Conservation (phyloP, 2,113 vertebrate genomes). For the Lasiurus borealis region DNA sequence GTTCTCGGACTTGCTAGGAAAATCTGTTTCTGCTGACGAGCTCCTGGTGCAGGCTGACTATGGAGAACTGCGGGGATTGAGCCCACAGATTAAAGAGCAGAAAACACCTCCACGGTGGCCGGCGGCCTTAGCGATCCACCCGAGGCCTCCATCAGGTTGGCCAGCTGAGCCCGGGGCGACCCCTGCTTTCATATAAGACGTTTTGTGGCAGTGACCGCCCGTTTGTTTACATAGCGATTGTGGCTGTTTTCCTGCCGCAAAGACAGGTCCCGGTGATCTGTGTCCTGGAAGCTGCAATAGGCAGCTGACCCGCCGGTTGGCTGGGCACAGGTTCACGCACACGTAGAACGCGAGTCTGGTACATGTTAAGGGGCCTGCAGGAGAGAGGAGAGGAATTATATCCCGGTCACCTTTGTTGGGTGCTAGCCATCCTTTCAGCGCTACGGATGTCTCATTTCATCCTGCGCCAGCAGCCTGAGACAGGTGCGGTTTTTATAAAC, state of each 20-base stretch:
- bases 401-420: neutral
- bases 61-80: neutral
- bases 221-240: neutral
- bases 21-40: neutral
- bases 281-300: neutral
- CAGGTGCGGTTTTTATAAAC: conserved; percentile 19
- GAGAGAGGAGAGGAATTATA: neutral
- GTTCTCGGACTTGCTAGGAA: neutral
- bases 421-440: neutral
- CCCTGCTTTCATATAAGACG: neutral
- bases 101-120: neutral
- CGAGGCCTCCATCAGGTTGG: neutral
- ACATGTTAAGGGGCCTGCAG: neutral
- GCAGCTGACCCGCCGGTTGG: neutral
- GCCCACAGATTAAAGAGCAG: neutral
- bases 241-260: neutral
- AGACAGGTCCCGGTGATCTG: neutral
- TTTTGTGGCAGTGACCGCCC: neutral
- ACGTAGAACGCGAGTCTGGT: neutral
- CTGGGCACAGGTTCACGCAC: neutral
- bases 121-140: neutral
- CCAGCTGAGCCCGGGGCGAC: neutral
- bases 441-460: neutral
- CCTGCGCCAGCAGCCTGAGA: neutral
- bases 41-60: neutral